These are phyloP conservation scores for Agrochola lychnidis DNA, from an alignment of 2,888 invertebrate genomes.

Conservation along the genomic window DNA sequence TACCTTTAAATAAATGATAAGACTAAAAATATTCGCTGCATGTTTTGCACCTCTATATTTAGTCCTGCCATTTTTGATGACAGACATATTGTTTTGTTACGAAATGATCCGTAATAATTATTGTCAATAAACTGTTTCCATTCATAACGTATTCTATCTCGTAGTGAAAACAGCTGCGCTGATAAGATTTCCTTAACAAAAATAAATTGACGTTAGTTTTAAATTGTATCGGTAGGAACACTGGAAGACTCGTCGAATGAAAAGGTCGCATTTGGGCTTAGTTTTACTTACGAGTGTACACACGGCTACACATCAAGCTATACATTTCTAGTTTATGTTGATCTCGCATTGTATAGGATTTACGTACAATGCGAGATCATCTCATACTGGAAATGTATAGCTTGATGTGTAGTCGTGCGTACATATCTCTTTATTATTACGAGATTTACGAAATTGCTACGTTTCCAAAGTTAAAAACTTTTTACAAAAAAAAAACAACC, in stretches of 20 bases:
- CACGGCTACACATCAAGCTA: no score
- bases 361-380: no score
- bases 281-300: neutral
- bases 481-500: no score
- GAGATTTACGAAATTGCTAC: neutral
- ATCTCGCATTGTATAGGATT: no score
- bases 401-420: no score
- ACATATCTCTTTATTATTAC: neutral
- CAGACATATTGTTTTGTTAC: neutral
- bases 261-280: neutral
- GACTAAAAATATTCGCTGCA: neutral
- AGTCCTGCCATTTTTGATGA: neutral
- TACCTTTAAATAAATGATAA: neutral
- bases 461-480: neutral
- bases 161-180: slow-evolving; percentile 22
- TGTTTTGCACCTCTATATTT: slow-evolving; percentile 13
- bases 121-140: neutral
- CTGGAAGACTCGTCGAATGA: neutral
- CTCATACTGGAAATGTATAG: no score
- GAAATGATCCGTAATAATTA: neutral
- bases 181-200: neutral
- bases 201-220: neutral
- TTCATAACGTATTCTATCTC: slow-evolving; percentile 12
- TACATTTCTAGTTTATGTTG: no score
- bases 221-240: neutral